Evolutionary conservation across 2,888 invertebrate genomes (phyloP).

Genomic region (Pogonocherus hispidulus): DNA sequence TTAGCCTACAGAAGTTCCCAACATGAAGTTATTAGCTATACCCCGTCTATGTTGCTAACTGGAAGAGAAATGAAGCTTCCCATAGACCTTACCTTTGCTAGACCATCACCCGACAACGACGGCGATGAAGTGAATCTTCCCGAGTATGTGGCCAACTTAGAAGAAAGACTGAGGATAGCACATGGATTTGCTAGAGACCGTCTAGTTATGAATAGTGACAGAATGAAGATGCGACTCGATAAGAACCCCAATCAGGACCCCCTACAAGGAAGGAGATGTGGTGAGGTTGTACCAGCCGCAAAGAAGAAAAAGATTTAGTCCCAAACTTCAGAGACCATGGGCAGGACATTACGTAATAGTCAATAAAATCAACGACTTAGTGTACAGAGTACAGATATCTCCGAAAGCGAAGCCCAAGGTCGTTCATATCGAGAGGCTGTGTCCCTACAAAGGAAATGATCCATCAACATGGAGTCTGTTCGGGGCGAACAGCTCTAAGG

Average conservation of each 20-base stretch:
- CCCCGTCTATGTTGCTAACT: not conserved
- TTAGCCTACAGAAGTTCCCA: not conserved
- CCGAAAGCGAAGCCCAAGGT: not conserved
- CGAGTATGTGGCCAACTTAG: not conserved
- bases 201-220: not conserved
- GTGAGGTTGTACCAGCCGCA: slow-evolving; percentile 10
- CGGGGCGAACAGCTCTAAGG: not conserved
- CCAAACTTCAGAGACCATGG: slow-evolving; percentile 9
- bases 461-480: not conserved
- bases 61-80: not conserved
- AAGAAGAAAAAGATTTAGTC: not conserved
- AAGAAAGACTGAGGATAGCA: not conserved
- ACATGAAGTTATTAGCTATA: not conserved
- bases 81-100: too few relatives aligned
- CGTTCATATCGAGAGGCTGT: not conserved
- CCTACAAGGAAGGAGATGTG: not conserved
- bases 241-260: not conserved
- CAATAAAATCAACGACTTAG: not conserved
- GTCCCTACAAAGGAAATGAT: not conserved
- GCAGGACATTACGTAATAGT: not conserved
- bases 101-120: not conserved
- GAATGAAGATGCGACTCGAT: slow-evolving; percentile 3
- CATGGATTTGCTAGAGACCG: not conserved
- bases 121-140: not conserved
- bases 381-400: not conserved